Evolutionary conservation across 2,113 vertebrate species (phyloP), one percentile per base, ranked within the genome.

Genomic region (Catagonus wagneri): DNA sequence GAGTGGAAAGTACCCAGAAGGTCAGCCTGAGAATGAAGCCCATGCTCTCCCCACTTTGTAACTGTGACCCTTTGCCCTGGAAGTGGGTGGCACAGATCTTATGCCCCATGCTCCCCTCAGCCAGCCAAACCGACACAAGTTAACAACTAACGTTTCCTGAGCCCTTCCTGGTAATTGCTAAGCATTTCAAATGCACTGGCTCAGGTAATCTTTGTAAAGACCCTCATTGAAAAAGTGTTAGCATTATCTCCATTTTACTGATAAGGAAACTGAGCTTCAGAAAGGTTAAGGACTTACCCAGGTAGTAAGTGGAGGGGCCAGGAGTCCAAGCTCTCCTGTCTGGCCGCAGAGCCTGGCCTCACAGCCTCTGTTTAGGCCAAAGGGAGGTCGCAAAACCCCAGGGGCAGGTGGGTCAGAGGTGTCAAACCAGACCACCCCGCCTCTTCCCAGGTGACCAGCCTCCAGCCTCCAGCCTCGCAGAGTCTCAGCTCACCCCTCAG

Each of bases 401-500:
- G 22, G 10, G 12, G 29, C 14, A 6, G 16, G 52, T 34, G 36
- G 36, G 16, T 75, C 54, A 79, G 36, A 61, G 80, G 29, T 32
- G 44, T 88, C 61, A 32, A 39, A 52, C 20, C 19, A 66, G 68
- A 36, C 44, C 65, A 34, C 17, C 7, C 15, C 14, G 2, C 22
- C 29, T 95, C 76, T 92, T 52, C 63, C 58, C 44, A 60, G 29
- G 15, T 74, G 13, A 36, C 39, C n/a, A 50, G 34, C 22, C 13
- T 20, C 20, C 11, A 2, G 11, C 14, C 15, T 78, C 52, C 29
- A 39, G 15, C 4, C 50, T 71, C 12, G 3, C 15, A 17, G 61
- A 27, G 54, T 78, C 93, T 89, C 54, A 14, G 52, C 74, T 97
- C 74, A 29, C 83, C 76, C 90, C 61, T 58, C n/a, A 19, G 44